These are phyloP conservation scores for Urocitellus parryii DNA, from an alignment of 2,113 vertebrate genomes.

Conservation along the genomic window DNA sequence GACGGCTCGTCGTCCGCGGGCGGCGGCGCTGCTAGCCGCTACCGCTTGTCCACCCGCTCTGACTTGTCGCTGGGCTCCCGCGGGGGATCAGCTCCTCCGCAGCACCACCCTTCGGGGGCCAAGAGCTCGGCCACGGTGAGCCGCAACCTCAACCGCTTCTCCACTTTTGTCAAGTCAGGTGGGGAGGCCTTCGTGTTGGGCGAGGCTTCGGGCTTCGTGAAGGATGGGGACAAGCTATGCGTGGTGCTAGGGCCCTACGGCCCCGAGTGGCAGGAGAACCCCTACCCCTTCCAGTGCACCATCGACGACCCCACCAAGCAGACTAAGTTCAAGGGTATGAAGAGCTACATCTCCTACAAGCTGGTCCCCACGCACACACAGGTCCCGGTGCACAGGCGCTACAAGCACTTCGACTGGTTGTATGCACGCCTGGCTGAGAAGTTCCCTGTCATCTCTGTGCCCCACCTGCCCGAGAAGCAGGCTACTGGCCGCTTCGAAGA, in stretches of 20 bases:
- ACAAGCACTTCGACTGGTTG: slow-evolving; percentile 99
- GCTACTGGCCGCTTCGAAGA: slow-evolving; percentile 98
- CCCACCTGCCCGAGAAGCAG: slow-evolving; percentile 98
- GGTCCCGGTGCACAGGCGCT: slow-evolving; percentile 94
- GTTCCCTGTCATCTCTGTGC: slow-evolving; percentile 97
- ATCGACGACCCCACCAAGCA: slow-evolving; percentile 99
- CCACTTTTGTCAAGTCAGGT: slow-evolving; percentile 97
- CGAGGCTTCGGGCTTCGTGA: slow-evolving; percentile 94
- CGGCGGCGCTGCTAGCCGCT: slow-evolving; percentile 82
- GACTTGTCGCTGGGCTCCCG: slow-evolving; percentile 86
- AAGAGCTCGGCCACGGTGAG: slow-evolving; percentile 96
- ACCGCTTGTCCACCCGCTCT: slow-evolving; percentile 90
- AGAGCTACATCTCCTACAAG: slow-evolving; percentile 98
- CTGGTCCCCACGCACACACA: slow-evolving; percentile 95
- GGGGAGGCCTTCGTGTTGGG: slow-evolving; percentile 98
- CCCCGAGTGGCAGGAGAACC: slow-evolving; percentile 98
- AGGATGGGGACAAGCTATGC: slow-evolving; percentile 97
- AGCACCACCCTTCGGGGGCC: slow-evolving; percentile 77
- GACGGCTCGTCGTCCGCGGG: slow-evolving; percentile 88
- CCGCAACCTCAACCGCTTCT: slow-evolving; percentile 97
- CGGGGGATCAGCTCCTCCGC: slow-evolving; percentile 70
- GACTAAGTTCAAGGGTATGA: slow-evolving; percentile 99
- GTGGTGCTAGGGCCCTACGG: slow-evolving; percentile 94
- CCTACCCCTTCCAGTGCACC: slow-evolving; percentile 95
- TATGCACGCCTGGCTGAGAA: slow-evolving; percentile 95